Evolutionary conservation across 2,797 vertebrate genomes (phyloP).

Genomic region (Phoeniculus purpureus): DNA sequence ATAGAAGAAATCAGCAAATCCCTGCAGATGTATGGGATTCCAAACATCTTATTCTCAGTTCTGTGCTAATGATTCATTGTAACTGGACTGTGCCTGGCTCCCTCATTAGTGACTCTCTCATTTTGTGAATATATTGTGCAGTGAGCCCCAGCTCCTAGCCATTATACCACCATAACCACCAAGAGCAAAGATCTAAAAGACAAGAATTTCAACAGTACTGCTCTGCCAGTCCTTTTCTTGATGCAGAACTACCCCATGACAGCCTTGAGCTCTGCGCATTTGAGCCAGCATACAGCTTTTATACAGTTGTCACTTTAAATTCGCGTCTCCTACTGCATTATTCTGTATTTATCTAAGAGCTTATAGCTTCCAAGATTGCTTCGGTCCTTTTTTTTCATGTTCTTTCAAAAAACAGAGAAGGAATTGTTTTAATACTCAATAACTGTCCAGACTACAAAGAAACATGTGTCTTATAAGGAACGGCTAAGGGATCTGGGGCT

Average conservation of each 20-base stretch:
- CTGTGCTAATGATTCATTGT: background rate
- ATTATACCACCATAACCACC: background rate
- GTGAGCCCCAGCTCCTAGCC: background rate
- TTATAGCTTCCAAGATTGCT: background rate
- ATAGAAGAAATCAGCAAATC: background rate
- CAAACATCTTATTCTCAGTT: background rate
- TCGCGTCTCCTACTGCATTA: background rate
- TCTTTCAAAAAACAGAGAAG: background rate
- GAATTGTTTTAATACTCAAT: background rate
- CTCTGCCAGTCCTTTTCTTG: background rate
- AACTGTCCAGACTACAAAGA: background rate
- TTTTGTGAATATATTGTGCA: background rate
- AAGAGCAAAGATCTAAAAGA: background rate
- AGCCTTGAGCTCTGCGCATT: background rate
- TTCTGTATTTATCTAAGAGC: background rate
- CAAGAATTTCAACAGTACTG: background rate
- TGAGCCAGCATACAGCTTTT: background rate
- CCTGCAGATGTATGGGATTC: background rate
- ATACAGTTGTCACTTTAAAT: background rate
- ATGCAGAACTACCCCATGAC: background rate
- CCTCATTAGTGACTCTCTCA: background rate
- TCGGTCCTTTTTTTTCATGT: background rate
- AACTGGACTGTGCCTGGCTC: background rate
- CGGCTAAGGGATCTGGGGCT: too few relatives aligned
- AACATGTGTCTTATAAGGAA: background rate